Evolutionary conservation across 2,888 invertebrate species (phyloP), one percentile per base, ranked within the genome.

Genomic region (Nipponacmea schrenckii): DNA sequence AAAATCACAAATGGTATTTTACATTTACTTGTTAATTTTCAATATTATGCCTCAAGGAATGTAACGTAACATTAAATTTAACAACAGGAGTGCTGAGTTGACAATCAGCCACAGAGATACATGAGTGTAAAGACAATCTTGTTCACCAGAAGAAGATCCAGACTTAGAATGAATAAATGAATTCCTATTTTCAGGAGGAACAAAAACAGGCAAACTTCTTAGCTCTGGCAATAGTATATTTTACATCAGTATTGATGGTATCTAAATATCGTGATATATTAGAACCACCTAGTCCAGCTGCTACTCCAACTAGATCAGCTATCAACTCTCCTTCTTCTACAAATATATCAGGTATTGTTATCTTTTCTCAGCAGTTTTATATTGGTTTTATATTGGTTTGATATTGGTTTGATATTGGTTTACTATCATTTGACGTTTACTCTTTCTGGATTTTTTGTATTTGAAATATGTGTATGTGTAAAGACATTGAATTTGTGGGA

Each of bases 161-260:
- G 39, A 5, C 7, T 39, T 8, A 39, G 8, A 39, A 10, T 1
- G 39, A 10, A 39, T 39, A 10, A 39, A 39, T 39, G 4, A 39
- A 8, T 69, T 39, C 46, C 67, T 65, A 63, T 67, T 74, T 75
- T 17, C 77, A 98, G 98, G 98, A 99, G 92, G 99, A 99, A 91
- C 98, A 97, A 68, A 98, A 99, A 89, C 99, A 99, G 91, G 98
- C 99, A 3, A 98, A 99, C 91, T 99, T 99, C 92, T 92, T 99
- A 82, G 97, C 98, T 20, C 92, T 99, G 86, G 97, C 99, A 79
- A 98, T 98, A 88, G 98, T 99, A 74, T 99, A 99, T 91, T 98
- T 99, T 91, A 96, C 98, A 86, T 98, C 98, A 45, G 99, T 99
- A 82, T 91, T 99, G 88, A 99, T 99, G 99, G 99, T 99, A 79